A percentile compares a stretch with the other conserved stretches of the same genome.
These are phyloP conservation scores for Agapornis roseicollis DNA, from an alignment of 2,113 vertebrate genomes.

Conservation along the genomic window DNA sequence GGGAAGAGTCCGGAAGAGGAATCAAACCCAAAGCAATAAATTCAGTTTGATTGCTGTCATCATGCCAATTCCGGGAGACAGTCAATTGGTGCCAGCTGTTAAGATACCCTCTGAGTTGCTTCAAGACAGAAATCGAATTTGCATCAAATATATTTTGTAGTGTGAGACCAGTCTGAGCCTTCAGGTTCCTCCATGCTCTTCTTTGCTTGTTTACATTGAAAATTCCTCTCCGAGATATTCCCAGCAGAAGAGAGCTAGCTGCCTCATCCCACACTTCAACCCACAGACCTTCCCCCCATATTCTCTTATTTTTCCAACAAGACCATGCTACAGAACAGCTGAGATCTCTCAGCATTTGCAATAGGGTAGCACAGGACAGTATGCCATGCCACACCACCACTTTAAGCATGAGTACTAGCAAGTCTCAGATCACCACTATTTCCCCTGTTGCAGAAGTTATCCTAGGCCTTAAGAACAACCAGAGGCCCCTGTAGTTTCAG, in stretches of 20 bases:
- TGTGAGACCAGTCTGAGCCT: neutral
- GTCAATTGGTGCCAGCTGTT: constrained; percentile 62
- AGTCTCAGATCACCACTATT: neutral
- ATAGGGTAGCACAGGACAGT: neutral
- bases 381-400: neutral
- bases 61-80: constrained; percentile 47
- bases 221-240: neutral
- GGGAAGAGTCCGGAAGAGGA: constrained; percentile 46
- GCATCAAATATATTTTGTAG: constrained; percentile 41
- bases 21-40: constrained; percentile 60
- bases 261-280: neutral
- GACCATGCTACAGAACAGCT: neutral
- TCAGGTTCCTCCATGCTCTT: neutral
- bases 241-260: neutral
- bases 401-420: neutral
- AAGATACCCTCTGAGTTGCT: constrained; percentile 15
- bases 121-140: constrained; percentile 48
- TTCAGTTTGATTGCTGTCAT: constrained; percentile 64
- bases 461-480: neutral
- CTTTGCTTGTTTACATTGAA: neutral
- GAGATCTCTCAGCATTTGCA: neutral
- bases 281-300: neutral
- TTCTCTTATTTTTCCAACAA: neutral
- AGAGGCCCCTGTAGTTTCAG: neutral
- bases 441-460: neutral